phyloP scores from a whole-genome alignment of 2,113 vertebrate genomes.

The Cyphomyrus discorhynchus region DNA sequence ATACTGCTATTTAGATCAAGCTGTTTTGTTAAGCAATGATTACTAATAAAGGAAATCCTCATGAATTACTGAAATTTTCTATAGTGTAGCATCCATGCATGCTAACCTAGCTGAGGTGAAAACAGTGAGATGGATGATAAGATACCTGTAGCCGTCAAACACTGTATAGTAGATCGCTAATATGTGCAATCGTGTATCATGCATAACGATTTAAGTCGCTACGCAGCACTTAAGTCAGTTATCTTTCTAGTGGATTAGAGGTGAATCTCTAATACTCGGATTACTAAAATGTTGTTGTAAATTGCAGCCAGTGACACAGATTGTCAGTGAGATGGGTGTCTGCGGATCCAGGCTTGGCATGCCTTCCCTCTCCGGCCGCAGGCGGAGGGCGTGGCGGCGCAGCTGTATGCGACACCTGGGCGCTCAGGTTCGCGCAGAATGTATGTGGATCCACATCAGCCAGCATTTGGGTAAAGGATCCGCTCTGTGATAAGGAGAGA shows the following conservation, averaged over 20 bases:
- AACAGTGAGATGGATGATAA: background rate
- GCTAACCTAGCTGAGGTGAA: background rate
- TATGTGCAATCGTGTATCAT: background rate
- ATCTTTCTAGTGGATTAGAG: background rate
- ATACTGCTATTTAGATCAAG: background rate
- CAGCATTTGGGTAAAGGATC: background rate
- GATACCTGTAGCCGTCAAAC: background rate
- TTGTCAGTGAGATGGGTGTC: background rate
- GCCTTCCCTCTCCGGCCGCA: background rate
- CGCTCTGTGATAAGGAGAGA: background rate
- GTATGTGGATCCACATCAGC: background rate
- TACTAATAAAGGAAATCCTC: background rate
- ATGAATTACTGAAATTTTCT: background rate
- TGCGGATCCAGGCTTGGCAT: background rate
- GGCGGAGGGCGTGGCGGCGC: background rate
- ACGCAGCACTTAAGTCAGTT: background rate
- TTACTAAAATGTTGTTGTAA: background rate
- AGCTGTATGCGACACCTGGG: slow-evolving; percentile 2
- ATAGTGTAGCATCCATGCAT: background rate
- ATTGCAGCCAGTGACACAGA: background rate
- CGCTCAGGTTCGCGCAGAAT: background rate
- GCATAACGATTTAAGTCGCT: background rate
- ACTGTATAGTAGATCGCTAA: background rate
- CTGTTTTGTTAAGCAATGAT: background rate
- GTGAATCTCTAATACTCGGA: background rate